Evolutionary conservation across 2,797 vertebrate species (phyloP).

Genomic region (Potorous gilbertii): DNA sequence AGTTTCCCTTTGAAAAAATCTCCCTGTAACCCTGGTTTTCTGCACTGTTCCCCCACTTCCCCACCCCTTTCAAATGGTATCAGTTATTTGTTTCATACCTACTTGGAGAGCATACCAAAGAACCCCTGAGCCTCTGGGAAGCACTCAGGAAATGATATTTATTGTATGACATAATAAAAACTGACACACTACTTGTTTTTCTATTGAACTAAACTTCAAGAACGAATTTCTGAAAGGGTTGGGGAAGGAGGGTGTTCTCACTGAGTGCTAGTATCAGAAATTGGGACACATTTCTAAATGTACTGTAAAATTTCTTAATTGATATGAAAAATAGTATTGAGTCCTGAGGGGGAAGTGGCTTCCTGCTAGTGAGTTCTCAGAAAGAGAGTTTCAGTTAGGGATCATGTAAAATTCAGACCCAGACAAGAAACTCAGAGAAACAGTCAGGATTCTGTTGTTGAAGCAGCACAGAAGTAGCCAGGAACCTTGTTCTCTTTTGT

Average conservation of each 20-base stretch:
- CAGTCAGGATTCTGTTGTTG: neutral
- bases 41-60: neutral
- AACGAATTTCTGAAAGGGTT: conserved; percentile 30
- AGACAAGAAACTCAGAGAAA: conserved; percentile 8
- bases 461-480: conserved; percentile 25
- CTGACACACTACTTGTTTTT: neutral
- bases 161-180: neutral
- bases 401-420: conserved; percentile 16
- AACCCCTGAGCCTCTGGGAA: neutral
- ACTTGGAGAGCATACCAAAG: conserved; percentile 17
- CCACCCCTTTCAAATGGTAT: neutral
- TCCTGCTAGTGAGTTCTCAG: conserved; percentile 3
- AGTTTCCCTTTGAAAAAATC: neutral
- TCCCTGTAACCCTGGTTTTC: neutral
- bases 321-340: conserved; percentile 48
- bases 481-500: neutral
- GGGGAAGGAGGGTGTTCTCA: conserved; percentile 26
- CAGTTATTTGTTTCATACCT: conserved; percentile 2
- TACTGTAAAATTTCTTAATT: conserved; percentile 53
- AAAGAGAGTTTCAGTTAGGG: conserved; percentile 33
- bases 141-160: neutral
- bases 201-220: neutral
- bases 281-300: conserved; percentile 55
- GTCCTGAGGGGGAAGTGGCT: conserved; percentile 7
- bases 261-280: neutral